Evolutionary conservation across 1,140 invertebrate species (phyloP).

Genomic region (Procambarus clarkii): DNA sequence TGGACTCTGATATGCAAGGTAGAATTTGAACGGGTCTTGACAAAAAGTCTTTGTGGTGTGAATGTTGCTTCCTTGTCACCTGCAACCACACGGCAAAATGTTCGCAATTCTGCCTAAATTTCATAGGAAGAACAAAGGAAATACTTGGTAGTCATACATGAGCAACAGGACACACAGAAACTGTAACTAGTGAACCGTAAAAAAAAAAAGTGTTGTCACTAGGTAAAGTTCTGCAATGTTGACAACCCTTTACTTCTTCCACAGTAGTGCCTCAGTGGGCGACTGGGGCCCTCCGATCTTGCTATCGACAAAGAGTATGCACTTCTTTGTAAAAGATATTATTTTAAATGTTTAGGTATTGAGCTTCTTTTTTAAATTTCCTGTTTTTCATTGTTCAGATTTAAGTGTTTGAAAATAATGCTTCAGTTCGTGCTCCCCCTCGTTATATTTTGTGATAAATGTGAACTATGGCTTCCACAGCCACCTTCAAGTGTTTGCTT

Average conservation of each 20-base stretch:
- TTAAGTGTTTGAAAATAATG: not conserved
- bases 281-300: not conserved
- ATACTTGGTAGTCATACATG: too few species aligned
- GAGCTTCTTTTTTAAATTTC: not conserved
- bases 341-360: not conserved
- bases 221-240: not conserved
- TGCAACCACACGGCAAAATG: too few species aligned
- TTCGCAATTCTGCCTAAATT: too few species aligned
- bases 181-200: not conserved
- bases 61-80: too few species aligned
- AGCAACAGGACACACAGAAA: too few species aligned
- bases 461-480: not conserved
- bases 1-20: too few species aligned
- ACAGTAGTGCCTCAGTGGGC: not conserved
- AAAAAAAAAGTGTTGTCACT: not conserved
- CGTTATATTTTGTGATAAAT: not conserved
- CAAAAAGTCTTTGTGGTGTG: too few species aligned
- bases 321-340: not conserved
- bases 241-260: not conserved
- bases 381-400: not conserved
- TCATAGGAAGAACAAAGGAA: too few species aligned
- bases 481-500: not conserved
- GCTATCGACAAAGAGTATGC: not conserved
- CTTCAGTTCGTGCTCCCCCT: not conserved
- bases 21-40: too few species aligned